Base-by-base conservation (phyloP, 64 coral and sea anemone genomes). In the Orbicella faveolata region DNA sequence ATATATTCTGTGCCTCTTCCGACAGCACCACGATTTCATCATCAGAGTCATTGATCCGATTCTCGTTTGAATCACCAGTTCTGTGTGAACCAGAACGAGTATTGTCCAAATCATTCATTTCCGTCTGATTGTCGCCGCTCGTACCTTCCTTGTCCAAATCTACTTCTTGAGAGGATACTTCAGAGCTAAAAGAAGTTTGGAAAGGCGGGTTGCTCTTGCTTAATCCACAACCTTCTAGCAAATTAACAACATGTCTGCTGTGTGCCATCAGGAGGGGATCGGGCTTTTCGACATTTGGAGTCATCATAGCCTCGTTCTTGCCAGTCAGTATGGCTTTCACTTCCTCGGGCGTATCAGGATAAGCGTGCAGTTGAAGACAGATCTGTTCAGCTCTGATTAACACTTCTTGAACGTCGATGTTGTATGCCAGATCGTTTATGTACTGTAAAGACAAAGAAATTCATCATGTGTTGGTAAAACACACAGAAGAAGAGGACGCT, bases 11-110 rank as follows among this genome's bases (percentile, higher is more conserved):
- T 21, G 88, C 95, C 63, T 88, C 95, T 87, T 96, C 92, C 23
- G 95, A 96, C 23, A 96, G 74, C 52, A 96, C 91, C 65, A 96
- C 75, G 64, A 96, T 96, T 61, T 96, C 95, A 55, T 96, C 95
- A 63, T 94, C 95, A n/a, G 92, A 93, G 57, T 94, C 88, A 61
- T 93, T 96, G 16, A 90, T 37, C 54, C 80, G 90, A 26, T 61
- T 83, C 23, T 92, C 89, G 66, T 86, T 95, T 35, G 79, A 17
- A 57, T 44, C 62, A 57, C 30, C 52, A 34, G 26, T 34, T 35
- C 75, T 59, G 51, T 66, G 36, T 74, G 70, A 36, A 48, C 83
- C 51, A 36, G 55, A 18, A 17, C 63, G 26, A 83, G 64, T 62
- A 62, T 87, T 88, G 73, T 89, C 93, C 19, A 96, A 94, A 69